Base-by-base conservation (phyloP, 1,140 invertebrate genomes). In the Gerris buenoi region DNA sequence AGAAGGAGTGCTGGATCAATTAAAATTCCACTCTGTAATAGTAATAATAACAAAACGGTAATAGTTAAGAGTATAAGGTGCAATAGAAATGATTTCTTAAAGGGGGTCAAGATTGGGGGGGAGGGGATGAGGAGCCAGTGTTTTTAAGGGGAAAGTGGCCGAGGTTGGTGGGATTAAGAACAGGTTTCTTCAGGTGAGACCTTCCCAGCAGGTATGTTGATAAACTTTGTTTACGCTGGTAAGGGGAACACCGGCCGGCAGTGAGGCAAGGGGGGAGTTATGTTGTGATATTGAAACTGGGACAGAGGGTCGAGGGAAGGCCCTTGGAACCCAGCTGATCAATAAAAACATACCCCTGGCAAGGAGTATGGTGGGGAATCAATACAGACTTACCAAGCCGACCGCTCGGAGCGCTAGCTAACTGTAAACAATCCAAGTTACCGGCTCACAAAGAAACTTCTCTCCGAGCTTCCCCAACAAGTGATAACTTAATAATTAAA, bases 11-110 rank as follows among this genome's bases (percentile, higher is more conserved):
- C n/a, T n/a, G n/a, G n/a, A n/a, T n/a, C n/a, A n/a, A n/a, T n/a
- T n/a, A n/a, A n/a, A n/a, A n/a, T n/a, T n/a, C n/a, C n/a, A n/a
- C n/a, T n/a, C n/a, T n/a, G n/a, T n/a, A n/a, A n/a, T n/a, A n/a
- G n/a, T n/a, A n/a, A n/a, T n/a, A n/a, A n/a, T n/a, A n/a, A 70
- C 70, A 65, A 68, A 10, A 26, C 58, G 14, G 14, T 27, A 33
- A 18, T 62, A 69, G 13, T 57, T 27, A 59, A 62, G 46, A n/a
- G 15, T 60, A 60, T 60, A 60, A 46, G 33, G 5, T 10, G 33
- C 18, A 46, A 46, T 46, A 46, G 33, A 46, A 46, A 46, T 46
- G 5, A 46, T 18, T 46, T 46, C 33, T 46, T 46, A 46, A 46
- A 46, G 18, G 33, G 18, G 33, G 33, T 46, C 33, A 46, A 46